A percentile compares a stretch with the other conserved stretches of the same genome.
Evolutionary conservation across 2,113 vertebrate species (phyloP).

Genomic region (Ranitomeya imitator): DNA sequence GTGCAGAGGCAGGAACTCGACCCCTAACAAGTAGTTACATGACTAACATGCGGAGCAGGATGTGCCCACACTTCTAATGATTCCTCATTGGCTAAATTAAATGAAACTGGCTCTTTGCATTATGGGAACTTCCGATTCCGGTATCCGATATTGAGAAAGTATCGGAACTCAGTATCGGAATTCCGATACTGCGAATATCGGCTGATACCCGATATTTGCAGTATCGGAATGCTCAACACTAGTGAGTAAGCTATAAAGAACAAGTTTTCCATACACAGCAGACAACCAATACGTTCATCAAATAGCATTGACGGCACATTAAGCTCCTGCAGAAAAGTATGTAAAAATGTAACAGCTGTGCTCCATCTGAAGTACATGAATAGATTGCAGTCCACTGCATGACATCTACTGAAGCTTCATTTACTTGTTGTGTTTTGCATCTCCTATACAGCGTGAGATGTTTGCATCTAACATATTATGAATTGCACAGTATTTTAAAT

Average conservation of each 20-base stretch:
- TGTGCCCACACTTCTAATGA: no score
- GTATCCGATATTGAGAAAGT: no score
- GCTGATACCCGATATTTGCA: no score
- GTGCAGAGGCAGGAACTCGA: no score
- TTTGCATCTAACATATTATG: constrained; percentile 7
- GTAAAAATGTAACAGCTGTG: constrained; percentile 8
- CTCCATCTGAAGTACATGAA: neutral
- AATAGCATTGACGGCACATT: constrained; percentile 12
- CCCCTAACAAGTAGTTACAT: no score
- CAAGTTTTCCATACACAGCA: neutral
- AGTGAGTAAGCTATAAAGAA: neutral
- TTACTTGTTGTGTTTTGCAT: constrained; percentile 23
- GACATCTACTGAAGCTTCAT: neutral
- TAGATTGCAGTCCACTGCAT: neutral
- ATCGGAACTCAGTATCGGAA: no score
- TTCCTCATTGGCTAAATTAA: no score
- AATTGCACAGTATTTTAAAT: neutral
- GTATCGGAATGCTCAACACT: no score
- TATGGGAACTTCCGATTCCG: no score
- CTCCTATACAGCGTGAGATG: constrained; percentile 15
- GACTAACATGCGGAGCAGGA: no score
- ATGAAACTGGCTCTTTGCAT: no score
- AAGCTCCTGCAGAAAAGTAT: constrained; percentile 6
- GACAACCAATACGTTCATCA: constrained; percentile 1
- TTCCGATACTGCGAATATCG: no score